Evolutionary conservation across 2,113 vertebrate genomes (phyloP).

Genomic region (Cyprinodon variegatus): DNA sequence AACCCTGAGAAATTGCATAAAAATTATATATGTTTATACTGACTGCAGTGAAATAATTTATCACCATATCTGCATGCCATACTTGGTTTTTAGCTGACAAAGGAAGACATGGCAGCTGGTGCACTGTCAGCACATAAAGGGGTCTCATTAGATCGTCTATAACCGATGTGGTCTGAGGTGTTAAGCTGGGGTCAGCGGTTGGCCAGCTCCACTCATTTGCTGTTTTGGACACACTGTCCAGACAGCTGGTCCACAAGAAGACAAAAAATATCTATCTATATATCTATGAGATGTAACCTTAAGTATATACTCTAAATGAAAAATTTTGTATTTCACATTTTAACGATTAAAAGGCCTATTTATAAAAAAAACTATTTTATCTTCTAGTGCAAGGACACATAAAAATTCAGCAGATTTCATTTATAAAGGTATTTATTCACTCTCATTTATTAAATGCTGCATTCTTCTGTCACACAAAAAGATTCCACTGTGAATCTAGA

Average conservation of each 20-base stretch:
- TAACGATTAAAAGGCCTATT: background rate
- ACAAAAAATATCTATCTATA: background rate
- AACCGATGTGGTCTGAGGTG: conserved; percentile 9
- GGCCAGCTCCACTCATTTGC: conserved; percentile 5
- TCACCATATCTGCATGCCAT: background rate
- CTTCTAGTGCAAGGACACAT: background rate
- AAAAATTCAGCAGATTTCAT: background rate
- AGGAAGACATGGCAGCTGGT: conserved; percentile 9
- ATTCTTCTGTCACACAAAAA: conserved; percentile 2
- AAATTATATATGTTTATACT: background rate
- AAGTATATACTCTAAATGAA: background rate
- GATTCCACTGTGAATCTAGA: background rate
- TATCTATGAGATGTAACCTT: background rate
- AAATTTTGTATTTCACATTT: background rate
- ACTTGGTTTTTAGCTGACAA: background rate
- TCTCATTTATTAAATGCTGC: conserved; percentile 2
- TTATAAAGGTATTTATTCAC: background rate
- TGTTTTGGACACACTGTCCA: conserved; percentile 22
- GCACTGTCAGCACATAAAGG: conserved; percentile 12
- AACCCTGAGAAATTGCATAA: too few species aligned
- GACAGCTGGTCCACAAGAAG: background rate
- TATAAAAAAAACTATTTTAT: background rate
- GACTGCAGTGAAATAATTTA: background rate
- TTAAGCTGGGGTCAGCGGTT: conserved; percentile 15
- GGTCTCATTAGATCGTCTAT: conserved; percentile 10